These are phyloP conservation scores for Polylopha cassiicola DNA, from an alignment of 2,888 invertebrate genomes.

Conservation along the genomic window DNA sequence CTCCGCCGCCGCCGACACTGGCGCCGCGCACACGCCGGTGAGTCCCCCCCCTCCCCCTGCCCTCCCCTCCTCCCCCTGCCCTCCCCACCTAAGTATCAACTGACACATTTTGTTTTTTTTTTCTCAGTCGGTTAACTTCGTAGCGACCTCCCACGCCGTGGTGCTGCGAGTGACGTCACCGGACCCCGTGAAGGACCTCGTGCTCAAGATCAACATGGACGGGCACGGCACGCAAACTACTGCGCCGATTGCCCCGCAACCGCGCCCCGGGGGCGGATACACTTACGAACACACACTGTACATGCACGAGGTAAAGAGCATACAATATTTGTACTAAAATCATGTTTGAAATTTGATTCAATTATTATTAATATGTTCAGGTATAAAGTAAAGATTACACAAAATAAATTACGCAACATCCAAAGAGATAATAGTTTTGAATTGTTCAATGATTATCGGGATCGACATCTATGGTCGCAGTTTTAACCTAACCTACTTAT, in stretches of 20 bases:
- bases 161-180: conserved; percentile 71
- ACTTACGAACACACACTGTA: conserved; percentile 57
- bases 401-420: too few species aligned
- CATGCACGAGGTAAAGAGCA: conserved; percentile 49
- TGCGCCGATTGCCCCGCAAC: conserved; percentile 34
- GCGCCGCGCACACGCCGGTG: conserved; percentile 30
- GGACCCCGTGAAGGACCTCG: conserved; percentile 57
- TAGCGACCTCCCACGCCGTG: conserved; percentile 76
- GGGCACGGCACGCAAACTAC: conserved; percentile 26
- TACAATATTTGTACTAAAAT: not conserved
- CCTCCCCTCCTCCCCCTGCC: conserved; percentile 11
- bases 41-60: conserved; percentile 26
- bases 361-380: too few species aligned
- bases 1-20: conserved; percentile 32
- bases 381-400: too few species aligned
- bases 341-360: not conserved
- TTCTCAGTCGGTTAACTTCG: conserved; percentile 66
- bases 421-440: too few species aligned
- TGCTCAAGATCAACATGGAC: conserved; percentile 49
- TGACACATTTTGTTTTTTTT: conserved; percentile 29
- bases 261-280: conserved; percentile 38
- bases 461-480: not conserved
- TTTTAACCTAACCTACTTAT: too few species aligned
- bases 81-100: conserved; percentile 41
- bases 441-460: too few species aligned